phyloP scores from a whole-genome alignment of 2,888 invertebrate species.

The Orthosia gracilis region DNA sequence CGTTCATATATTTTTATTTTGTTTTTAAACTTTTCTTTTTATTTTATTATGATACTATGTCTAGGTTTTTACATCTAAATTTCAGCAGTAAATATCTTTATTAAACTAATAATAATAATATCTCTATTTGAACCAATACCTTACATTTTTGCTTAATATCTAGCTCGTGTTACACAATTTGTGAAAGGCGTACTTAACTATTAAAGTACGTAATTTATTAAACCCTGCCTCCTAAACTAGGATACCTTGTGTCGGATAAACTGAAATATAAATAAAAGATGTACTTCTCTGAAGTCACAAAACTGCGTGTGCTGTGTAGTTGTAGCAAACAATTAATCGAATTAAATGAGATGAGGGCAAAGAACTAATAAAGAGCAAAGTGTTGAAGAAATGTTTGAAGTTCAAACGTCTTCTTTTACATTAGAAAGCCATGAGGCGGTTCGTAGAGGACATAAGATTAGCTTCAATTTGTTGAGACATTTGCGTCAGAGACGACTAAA shows the following conservation, averaged over 20 bases:
- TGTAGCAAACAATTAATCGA: conserved; percentile 38
- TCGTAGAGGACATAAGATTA: conserved; percentile 56
- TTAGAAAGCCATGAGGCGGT: conserved; percentile 52
- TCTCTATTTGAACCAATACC: too few relatives aligned
- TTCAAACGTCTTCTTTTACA: conserved; percentile 59
- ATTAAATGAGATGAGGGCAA: conserved; percentile 52
- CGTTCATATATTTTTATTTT: conserved; percentile 38
- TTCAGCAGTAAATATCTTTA: conserved; percentile 33
- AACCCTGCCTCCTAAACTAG: too few relatives aligned
- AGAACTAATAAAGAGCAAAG: conserved; percentile 61
- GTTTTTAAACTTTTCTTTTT: conserved; percentile 17
- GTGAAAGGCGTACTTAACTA: too few relatives aligned
- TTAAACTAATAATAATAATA: too few relatives aligned
- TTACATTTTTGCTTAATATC: too few relatives aligned
- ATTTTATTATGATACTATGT: conserved; percentile 37
- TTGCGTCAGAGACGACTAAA: conserved; percentile 65
- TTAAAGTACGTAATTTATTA: too few relatives aligned
- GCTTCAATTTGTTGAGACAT: conserved; percentile 59
- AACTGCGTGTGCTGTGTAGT: conserved; percentile 8
- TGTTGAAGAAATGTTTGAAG: conserved; percentile 50
- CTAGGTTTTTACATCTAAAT: conserved; percentile 30
- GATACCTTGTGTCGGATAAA: too few relatives aligned
- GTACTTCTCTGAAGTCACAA: conserved; percentile 7
- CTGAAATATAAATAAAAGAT: conserved; percentile 2
- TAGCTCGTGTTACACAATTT: too few relatives aligned